phyloP scores from a whole-genome alignment of 2,888 invertebrate genomes.

The Drosophila mercatorum region DNA sequence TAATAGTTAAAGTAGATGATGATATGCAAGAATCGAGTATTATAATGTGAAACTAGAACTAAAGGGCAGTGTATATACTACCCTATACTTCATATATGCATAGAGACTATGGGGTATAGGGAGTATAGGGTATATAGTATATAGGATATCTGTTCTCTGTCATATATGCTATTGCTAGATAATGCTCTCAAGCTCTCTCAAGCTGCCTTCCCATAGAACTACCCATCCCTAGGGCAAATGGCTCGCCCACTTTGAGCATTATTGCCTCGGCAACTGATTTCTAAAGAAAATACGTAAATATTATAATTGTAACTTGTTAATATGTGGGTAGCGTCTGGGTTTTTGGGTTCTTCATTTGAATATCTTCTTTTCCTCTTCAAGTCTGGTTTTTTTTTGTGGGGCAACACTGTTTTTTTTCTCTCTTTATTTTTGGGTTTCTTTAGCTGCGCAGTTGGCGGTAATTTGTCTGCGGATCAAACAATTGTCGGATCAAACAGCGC shows the following conservation, averaged over 20 bases:
- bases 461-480: conserved; percentile 69
- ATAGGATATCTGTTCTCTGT: not conserved
- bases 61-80: too few relatives aligned
- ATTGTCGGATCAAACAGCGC: conserved; percentile 37
- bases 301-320: conserved; percentile 42
- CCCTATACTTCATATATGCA: too few relatives aligned
- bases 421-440: not conserved
- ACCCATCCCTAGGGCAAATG: not conserved
- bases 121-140: not conserved
- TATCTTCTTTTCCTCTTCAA: conserved; percentile 28
- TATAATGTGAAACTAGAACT: too few relatives aligned
- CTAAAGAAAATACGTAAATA: conserved; percentile 5
- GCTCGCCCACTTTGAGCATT: not conserved
- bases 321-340: conserved; percentile 54
- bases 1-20: too few relatives aligned
- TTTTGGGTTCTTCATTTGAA: conserved; percentile 53
- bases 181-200: too few relatives aligned
- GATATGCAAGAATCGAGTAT: too few relatives aligned
- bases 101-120: too few relatives aligned
- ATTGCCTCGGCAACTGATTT: conserved; percentile 11
- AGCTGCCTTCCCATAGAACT: too few relatives aligned
- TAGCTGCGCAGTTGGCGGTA: conserved; percentile 39
- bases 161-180: too few relatives aligned
- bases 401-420: not conserved
- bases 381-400: conserved; percentile 27